These are phyloP conservation scores for Parazoanthus swiftii DNA, from an alignment of 92 coral and sea anemone genomes.

Conservation along the genomic window DNA sequence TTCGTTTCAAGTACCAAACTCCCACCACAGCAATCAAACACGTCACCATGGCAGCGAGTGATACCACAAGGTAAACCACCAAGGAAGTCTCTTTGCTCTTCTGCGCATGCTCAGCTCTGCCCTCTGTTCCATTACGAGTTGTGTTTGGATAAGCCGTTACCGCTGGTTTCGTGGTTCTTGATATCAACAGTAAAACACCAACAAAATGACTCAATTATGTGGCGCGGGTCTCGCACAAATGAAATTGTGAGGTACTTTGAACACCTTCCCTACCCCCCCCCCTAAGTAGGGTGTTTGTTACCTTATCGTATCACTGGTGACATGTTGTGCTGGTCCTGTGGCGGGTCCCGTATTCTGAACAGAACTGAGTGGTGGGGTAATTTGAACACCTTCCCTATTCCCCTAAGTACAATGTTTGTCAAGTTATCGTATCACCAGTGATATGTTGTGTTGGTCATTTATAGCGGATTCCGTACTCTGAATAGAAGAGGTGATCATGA, in stretches of 20 bases:
- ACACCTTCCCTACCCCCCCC: neutral
- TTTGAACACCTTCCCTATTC: no score
- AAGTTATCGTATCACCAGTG: neutral
- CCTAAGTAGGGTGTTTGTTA: neutral
- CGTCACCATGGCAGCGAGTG: slow-evolving; percentile 12
- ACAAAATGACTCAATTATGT: neutral
- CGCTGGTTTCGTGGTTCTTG: neutral
- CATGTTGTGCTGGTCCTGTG: neutral
- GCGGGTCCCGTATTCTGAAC: neutral
- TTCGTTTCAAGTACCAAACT: slow-evolving; percentile 29
- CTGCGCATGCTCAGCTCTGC: slow-evolving; percentile 29
- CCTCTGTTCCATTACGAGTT: slow-evolving; percentile 3
- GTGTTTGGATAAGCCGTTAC: neutral
- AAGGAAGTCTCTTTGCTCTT: neutral
- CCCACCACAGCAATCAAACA: neutral
- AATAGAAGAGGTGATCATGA: neutral
- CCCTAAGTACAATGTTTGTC: neutral
- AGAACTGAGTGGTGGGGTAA: neutral
- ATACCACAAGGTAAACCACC: slow-evolving; percentile 2
- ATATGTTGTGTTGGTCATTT: neutral
- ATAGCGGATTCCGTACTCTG: neutral
- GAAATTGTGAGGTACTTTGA: neutral
- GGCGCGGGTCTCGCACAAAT: no score
- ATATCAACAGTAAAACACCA: neutral
- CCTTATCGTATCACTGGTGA: neutral